Evolutionary conservation across 1,140 invertebrate species (phyloP).

Genomic region (Drosophila malerkotliana): DNA sequence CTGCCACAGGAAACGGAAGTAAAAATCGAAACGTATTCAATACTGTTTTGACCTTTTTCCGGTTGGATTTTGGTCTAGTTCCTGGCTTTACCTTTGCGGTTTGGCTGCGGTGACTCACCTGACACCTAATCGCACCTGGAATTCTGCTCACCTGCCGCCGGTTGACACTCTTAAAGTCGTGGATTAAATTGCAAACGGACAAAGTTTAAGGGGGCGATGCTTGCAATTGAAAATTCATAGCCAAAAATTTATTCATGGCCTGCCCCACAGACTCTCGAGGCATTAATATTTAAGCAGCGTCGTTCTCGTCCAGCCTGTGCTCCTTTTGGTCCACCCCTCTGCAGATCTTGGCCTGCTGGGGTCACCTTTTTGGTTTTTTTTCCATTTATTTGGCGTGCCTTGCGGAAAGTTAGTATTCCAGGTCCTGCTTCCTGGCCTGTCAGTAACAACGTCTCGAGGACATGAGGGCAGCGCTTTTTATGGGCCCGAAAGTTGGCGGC

Average conservation of each 20-base stretch:
- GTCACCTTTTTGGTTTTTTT: constrained; percentile 47
- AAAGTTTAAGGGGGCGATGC: constrained; percentile 8
- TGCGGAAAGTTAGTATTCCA: constrained; percentile 57
- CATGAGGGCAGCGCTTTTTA: constrained; percentile 73
- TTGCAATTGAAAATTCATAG: constrained; percentile 78
- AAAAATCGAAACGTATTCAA: constrained; percentile 68
- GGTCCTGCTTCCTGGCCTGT: constrained; percentile 48
- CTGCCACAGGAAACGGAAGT: constrained; percentile 36
- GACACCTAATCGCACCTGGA: constrained; percentile 28
- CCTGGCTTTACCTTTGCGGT: constrained; percentile 1
- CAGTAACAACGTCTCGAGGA: constrained; percentile 75
- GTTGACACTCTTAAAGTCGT: constrained; percentile 74
- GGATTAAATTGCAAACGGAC: constrained; percentile 46
- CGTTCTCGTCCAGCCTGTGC: constrained; percentile 45
- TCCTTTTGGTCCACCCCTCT: constrained; percentile 14
- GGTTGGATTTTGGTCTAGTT: constrained; percentile 5
- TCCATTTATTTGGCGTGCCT: constrained; percentile 29
- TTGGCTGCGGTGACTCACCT: constrained; percentile 41
- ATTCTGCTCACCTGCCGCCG: constrained; percentile 26
- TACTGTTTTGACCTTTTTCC: constrained; percentile 34
- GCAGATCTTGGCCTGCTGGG: constrained; percentile 27
- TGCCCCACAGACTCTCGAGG: constrained; percentile 59
- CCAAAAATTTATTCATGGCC: constrained; percentile 82
- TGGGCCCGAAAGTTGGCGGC: constrained; percentile 57
- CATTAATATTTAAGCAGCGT: constrained; percentile 79